A percentile compares a stretch with the other conserved stretches of the same genome.
These are phyloP conservation scores for Sphecodes monilicornis DNA, from an alignment of 2,888 invertebrate genomes.

Conservation along the genomic window DNA sequence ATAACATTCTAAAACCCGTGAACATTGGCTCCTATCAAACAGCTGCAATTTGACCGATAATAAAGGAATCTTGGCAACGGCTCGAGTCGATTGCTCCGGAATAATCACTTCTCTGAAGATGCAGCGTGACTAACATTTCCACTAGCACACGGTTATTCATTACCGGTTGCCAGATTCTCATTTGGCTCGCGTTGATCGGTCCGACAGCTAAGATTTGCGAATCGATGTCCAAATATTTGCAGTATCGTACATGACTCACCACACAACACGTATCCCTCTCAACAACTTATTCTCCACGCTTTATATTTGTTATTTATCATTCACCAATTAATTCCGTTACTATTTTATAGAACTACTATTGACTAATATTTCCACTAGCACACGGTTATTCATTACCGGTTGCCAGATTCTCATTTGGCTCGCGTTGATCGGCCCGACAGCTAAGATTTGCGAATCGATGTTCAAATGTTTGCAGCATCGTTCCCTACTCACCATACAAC, in stretches of 20 bases:
- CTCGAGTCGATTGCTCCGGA: background rate
- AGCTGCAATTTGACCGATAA: conserved; percentile 39
- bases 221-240: background rate
- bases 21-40: conserved; percentile 29
- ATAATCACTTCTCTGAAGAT: conserved; percentile 6
- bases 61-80: conserved; percentile 43
- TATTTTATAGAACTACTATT: too few relatives aligned
- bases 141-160: conserved; percentile 27
- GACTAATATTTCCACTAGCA: conserved; percentile 7
- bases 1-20: conserved; percentile 19
- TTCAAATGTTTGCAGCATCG: background rate
- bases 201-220: conserved; percentile 5
- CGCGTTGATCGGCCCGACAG: background rate
- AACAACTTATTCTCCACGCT: background rate
- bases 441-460: conserved; percentile 8
- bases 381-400: conserved; percentile 25
- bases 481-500: too few relatives aligned
- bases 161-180: conserved; percentile 16
- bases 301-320: too few relatives aligned
- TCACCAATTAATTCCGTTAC: background rate
- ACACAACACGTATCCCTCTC: background rate
- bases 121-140: conserved; percentile 13
- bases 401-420: conserved; percentile 29
- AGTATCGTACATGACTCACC: background rate
- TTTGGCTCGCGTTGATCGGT: conserved; percentile 21